Evolutionary conservation across 2,797 vertebrate genomes (phyloP).

Genomic region (Percopsis omiscomaycus): DNA sequence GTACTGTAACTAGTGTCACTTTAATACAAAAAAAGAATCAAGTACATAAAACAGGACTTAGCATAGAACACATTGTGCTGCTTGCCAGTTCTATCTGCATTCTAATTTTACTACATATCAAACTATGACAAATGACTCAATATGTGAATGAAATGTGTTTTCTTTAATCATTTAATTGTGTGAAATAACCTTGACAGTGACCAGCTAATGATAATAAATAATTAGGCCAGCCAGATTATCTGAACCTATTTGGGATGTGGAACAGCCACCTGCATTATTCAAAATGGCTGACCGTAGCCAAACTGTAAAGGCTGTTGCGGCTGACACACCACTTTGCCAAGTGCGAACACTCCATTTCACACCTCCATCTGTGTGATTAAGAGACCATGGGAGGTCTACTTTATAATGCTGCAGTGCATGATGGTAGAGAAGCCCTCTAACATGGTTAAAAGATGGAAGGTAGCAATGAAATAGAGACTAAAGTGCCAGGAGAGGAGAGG

Average conservation of each 20-base stretch:
- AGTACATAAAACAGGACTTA: too few relatives aligned
- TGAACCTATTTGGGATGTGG: constrained; percentile 3
- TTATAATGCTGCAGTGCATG: constrained; percentile 60
- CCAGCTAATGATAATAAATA: constrained; percentile 19
- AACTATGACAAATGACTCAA: constrained; percentile 8
- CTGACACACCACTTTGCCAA: constrained; percentile 29
- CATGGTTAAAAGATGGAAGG: constrained; percentile 63
- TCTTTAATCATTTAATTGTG: neutral
- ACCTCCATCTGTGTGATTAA: constrained; percentile 63
- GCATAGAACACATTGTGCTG: neutral
- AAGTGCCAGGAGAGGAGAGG: constrained; percentile 59
- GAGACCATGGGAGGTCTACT: constrained; percentile 60
- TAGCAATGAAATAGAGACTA: constrained; percentile 61
- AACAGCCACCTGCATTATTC: constrained; percentile 24
- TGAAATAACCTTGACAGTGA: neutral
- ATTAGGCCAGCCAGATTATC: constrained; percentile 22
- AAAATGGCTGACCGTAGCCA: constrained; percentile 43
- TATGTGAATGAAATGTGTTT: constrained; percentile 8
- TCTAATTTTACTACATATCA: neutral
- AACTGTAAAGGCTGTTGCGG: constrained; percentile 32
- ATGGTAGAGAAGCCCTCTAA: constrained; percentile 60
- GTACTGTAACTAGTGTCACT: neutral
- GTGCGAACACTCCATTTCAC: constrained; percentile 64
- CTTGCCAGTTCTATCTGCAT: neutral
- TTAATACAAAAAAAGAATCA: neutral